phyloP scores from a whole-genome alignment of 2,888 invertebrate species.

The Seladonia tumulorum region DNA sequence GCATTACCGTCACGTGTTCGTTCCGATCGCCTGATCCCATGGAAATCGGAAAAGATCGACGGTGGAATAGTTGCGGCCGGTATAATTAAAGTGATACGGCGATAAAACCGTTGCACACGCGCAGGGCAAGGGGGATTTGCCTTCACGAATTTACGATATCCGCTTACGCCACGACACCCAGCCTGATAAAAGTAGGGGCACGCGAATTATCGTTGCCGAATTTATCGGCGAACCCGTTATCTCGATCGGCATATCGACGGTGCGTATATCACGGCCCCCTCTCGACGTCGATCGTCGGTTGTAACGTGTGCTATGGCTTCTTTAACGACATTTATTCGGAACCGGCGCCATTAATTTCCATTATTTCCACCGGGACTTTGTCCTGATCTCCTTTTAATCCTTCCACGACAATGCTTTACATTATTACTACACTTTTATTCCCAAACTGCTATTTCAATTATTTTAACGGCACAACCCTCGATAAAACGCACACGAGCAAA shows the following conservation, averaged over 20 bases:
- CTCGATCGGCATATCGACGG: conserved; percentile 66
- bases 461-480: background rate
- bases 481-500: background rate
- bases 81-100: conserved; percentile 55
- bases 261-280: conserved; percentile 42
- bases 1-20: background rate
- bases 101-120: conserved; percentile 51
- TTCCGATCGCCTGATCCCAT: background rate
- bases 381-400: conserved; percentile 7
- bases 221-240: conserved; percentile 74
- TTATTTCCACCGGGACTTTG: conserved; percentile 9
- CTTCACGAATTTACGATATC: conserved; percentile 75
- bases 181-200: conserved; percentile 76
- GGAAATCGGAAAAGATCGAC: conserved; percentile 31
- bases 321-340: background rate
- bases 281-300: conserved; percentile 27
- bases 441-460: background rate
- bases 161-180: conserved; percentile 69
- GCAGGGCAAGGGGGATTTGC: conserved; percentile 69
- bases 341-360: background rate
- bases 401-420: background rate
- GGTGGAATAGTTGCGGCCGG: conserved; percentile 13
- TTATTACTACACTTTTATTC: background rate
- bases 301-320: conserved; percentile 15
- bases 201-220: conserved; percentile 74